Base-by-base conservation (phyloP, 2,888 invertebrate genomes). In the Mesorhabditis belari region DNA sequence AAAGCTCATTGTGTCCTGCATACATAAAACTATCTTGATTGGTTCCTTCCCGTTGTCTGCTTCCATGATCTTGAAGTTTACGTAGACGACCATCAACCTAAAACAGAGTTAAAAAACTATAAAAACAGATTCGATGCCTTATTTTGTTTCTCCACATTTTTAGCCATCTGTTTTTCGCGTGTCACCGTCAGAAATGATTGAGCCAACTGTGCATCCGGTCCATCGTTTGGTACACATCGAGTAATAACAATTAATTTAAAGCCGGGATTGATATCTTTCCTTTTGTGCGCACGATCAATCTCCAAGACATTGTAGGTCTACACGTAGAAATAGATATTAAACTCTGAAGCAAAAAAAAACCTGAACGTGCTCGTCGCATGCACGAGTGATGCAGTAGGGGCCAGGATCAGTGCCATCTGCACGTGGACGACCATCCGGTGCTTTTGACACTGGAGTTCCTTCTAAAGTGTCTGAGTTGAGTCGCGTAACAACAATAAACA, bases 231-330 rank as follows among this genome's bases (percentile, higher is more conserved):
- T 17, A 66, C 53, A 50, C 78, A 78, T n/a, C 67, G 61, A 5
- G 77, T 74, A 5, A 78, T 75, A 5, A 78, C 64, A 55, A 67
- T 60, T 55, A 74, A 23, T 60, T 65, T 74, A 60, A 77, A 75
- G 2, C 68, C 69, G 1, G 67, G 60, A 56, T 67, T 61, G 5
- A 77, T 53, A 17, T 72, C 67, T 52, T 70, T 65, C 59, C 67
- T 66, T 61, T 79, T 79, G 55, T 65, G 63, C 0, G 76, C 77
- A n/a, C 74, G 59, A 57, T 79, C 79, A 23, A 79, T 70, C 50
- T 79, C 79, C 35, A 73, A 62, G 1, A 73, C 69, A 2, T 75
- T 68, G 62, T 69, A 79, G 9, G 67, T 59, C n/a, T 65, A 55
- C n/a, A 74, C 66, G 64, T 51, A 67, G 55, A 12, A n/a, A n/a